Percentiles rank a stretch among this genome's conserved stretches.
phyloP scores from a whole-genome alignment of 1,140 invertebrate genomes.

The Tribolium castaneum region DNA sequence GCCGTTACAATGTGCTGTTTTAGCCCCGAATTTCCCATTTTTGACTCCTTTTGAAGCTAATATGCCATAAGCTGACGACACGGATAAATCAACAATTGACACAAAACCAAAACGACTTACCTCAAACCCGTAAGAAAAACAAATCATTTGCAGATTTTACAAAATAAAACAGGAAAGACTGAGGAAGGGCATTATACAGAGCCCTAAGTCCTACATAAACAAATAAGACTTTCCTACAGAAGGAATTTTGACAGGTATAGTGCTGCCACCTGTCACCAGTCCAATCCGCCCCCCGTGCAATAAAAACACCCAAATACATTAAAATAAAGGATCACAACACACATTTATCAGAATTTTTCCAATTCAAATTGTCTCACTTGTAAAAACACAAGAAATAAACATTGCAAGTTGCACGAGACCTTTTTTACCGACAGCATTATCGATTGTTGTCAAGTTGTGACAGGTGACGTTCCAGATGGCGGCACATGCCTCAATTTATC shows the following conservation, averaged over 20 bases:
- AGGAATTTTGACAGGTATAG: background rate
- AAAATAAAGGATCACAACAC: background rate
- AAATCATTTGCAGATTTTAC: background rate
- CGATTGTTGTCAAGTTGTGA: background rate
- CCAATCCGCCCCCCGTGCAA: background rate
- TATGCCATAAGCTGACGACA: background rate
- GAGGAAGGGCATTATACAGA: background rate
- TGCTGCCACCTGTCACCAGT: background rate
- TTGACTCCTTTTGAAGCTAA: background rate
- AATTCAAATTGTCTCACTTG: too few species aligned
- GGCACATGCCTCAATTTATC: background rate
- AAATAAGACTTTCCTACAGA: background rate
- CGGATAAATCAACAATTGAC: background rate
- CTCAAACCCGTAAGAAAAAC: background rate
- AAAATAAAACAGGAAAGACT: background rate
- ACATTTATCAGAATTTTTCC: too few species aligned
- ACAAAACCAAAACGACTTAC: background rate
- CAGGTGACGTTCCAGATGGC: slow-evolving; percentile 7
- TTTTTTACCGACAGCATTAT: background rate
- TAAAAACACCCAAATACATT: background rate
- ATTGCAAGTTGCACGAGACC: background rate
- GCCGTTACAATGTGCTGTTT: slow-evolving; percentile 94
- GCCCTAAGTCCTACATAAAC: background rate
- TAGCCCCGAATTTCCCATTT: slow-evolving; percentile 88
- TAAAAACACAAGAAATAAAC: too few species aligned